Evolutionary conservation across 1,140 invertebrate genomes (phyloP).

Genomic region (Cylas formicarius): DNA sequence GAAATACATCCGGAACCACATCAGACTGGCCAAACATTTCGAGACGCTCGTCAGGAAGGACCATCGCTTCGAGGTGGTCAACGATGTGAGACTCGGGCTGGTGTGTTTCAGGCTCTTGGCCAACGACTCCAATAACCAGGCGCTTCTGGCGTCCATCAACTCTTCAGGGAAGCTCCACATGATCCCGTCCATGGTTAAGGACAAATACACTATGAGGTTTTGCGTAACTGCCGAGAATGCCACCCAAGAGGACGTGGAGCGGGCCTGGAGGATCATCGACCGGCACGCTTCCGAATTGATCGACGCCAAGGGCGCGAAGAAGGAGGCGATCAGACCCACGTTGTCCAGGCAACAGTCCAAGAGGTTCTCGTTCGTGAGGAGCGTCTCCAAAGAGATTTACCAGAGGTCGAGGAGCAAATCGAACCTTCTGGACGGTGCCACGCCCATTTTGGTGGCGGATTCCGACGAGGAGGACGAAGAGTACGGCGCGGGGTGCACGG

Average conservation of each 20-base stretch:
- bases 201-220: slow-evolving; percentile 74
- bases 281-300: slow-evolving; percentile 61
- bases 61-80: slow-evolving; percentile 74
- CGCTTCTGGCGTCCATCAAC: slow-evolving; percentile 77
- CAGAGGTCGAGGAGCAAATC: slow-evolving; percentile 51
- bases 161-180: slow-evolving; percentile 83
- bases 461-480: slow-evolving; percentile 39
- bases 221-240: slow-evolving; percentile 78
- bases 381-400: slow-evolving; percentile 56
- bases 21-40: slow-evolving; percentile 78
- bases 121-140: slow-evolving; percentile 70
- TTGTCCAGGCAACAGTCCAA: slow-evolving; percentile 50
- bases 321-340: slow-evolving; percentile 44
- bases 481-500: slow-evolving; percentile 11
- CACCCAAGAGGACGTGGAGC: slow-evolving; percentile 66
- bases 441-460: slow-evolving; percentile 56
- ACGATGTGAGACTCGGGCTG: slow-evolving; percentile 68
- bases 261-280: slow-evolving; percentile 67
- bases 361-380: slow-evolving; percentile 60
- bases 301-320: slow-evolving; percentile 37
- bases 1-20: slow-evolving; percentile 79
- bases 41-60: slow-evolving; percentile 70
- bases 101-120: slow-evolving; percentile 65
- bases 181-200: slow-evolving; percentile 76
- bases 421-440: slow-evolving; percentile 58